Percentiles rank a stretch among this genome's conserved stretches.
Conservation (phyloP, 2,888 invertebrate genomes). For the Polydrusus pterygomalis region DNA sequence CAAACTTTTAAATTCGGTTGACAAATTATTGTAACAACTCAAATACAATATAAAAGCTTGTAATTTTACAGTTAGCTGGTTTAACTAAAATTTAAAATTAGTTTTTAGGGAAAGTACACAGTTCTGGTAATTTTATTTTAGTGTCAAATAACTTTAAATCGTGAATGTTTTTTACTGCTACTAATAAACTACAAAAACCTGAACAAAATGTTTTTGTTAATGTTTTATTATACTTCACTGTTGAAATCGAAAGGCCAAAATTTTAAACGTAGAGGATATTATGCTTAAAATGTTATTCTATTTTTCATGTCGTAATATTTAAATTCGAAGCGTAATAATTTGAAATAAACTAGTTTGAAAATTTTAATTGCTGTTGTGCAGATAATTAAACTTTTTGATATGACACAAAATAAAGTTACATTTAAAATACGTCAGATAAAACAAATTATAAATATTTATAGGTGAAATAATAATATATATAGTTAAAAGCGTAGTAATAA, state of each 20-base stretch:
- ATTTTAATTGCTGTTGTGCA: conserved; percentile 5
- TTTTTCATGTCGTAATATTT: too few species aligned
- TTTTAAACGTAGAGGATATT: too few species aligned
- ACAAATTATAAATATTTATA: not conserved
- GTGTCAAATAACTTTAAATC: not conserved
- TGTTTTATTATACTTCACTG: too few species aligned
- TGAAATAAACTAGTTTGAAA: not conserved
- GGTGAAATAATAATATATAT: not conserved
- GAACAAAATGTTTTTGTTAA: not conserved
- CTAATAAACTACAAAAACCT: not conserved
- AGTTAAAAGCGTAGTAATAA: too few species aligned
- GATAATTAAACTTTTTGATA: not conserved
- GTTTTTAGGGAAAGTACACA: not conserved
- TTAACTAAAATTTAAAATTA: conserved; percentile 24
- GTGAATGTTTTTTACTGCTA: not conserved
- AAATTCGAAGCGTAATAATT: not conserved
- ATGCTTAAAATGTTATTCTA: too few species aligned
- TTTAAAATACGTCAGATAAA: not conserved
- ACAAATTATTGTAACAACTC: conserved; percentile 38
- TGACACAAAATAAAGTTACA: not conserved
- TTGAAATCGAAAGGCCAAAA: too few species aligned
- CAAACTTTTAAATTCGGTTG: conserved; percentile 17
- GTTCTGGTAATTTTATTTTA: not conserved
- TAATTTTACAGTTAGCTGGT: conserved; percentile 21
- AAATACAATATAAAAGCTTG: not conserved